These are phyloP conservation scores for Rhynchonema sp. DNA, from an alignment of 2,888 invertebrate genomes.

Conservation along the genomic window DNA sequence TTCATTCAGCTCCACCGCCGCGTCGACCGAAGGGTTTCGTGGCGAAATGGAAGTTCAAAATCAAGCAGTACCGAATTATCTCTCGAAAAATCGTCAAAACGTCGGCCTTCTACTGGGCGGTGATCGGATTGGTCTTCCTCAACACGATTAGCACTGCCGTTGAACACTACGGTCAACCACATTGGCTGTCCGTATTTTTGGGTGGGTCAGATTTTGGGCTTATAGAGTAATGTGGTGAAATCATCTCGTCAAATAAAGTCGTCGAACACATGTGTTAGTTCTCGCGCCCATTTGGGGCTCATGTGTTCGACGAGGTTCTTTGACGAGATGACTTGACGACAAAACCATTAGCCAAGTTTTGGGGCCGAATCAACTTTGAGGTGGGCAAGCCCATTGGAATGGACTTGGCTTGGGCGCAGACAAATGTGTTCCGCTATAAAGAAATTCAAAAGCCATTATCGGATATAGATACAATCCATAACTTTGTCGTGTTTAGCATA, in stretches of 20 bases:
- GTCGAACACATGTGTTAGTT: too few species aligned
- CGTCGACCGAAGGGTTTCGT: not conserved
- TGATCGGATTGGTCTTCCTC: conserved; percentile 94
- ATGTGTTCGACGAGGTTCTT: not conserved
- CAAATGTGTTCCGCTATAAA: too few species aligned
- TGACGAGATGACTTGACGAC: not conserved
- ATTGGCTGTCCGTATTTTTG: conserved; percentile 81
- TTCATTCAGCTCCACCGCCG: not conserved
- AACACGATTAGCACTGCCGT: conserved; percentile 96
- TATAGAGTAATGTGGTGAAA: too few species aligned
- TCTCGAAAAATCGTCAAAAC: conserved; percentile 76
- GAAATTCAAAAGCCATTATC: not conserved
- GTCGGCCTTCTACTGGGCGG: conserved; percentile 98
- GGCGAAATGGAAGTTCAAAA: not conserved
- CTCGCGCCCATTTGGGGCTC: too few species aligned
- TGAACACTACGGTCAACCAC: conserved; percentile 87
- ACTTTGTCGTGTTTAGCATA: not conserved
- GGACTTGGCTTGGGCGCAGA: too few species aligned
- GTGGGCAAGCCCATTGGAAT: not conserved
- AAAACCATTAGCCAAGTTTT: too few species aligned
- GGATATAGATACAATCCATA: not conserved
- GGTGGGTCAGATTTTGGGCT: conserved; percentile 69
- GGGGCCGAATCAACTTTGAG: too few species aligned
- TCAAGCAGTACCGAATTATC: conserved; percentile 9
- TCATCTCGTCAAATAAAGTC: too few species aligned